These are phyloP conservation scores for Pitangus sulphuratus DNA, from an alignment of 2,797 vertebrate species.

Conservation along the genomic window DNA sequence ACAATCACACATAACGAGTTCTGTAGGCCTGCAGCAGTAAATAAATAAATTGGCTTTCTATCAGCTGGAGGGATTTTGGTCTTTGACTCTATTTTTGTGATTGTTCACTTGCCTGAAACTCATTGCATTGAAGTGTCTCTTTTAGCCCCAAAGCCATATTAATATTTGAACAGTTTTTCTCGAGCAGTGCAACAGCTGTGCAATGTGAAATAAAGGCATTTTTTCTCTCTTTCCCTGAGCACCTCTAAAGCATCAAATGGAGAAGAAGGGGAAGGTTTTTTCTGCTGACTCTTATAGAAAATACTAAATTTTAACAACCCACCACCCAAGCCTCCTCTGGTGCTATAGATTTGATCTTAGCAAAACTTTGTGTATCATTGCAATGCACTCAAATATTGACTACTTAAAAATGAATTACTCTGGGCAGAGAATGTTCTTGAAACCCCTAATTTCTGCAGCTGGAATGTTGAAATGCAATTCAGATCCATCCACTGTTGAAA, in stretches of 20 bases:
- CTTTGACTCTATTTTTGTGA: not conserved
- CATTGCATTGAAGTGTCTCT: not conserved
- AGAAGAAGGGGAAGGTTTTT: not conserved
- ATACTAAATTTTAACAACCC: not conserved
- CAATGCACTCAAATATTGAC: not conserved
- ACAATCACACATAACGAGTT: not conserved
- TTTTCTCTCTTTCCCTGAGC: conserved; percentile 21
- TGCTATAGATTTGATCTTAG: not conserved
- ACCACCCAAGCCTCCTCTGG: not conserved
- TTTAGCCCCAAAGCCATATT: conserved; percentile 31
- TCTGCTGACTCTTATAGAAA: not conserved
- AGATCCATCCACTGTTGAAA: not conserved
- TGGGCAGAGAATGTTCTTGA: not conserved
- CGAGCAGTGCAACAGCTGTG: conserved; percentile 49
- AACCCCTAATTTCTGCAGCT: not conserved
- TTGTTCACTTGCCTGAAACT: not conserved
- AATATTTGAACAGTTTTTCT: conserved; percentile 63
- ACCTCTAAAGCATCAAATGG: conserved; percentile 16
- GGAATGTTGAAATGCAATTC: not conserved
- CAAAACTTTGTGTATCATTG: not conserved
- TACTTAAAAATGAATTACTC: not conserved
- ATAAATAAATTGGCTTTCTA: not conserved
- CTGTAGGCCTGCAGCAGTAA: not conserved
- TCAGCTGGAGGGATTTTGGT: not conserved
- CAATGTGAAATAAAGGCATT: conserved; percentile 54